Conservation (phyloP, 1,140 invertebrate genomes). For the Lasaia peninsularis region DNA sequence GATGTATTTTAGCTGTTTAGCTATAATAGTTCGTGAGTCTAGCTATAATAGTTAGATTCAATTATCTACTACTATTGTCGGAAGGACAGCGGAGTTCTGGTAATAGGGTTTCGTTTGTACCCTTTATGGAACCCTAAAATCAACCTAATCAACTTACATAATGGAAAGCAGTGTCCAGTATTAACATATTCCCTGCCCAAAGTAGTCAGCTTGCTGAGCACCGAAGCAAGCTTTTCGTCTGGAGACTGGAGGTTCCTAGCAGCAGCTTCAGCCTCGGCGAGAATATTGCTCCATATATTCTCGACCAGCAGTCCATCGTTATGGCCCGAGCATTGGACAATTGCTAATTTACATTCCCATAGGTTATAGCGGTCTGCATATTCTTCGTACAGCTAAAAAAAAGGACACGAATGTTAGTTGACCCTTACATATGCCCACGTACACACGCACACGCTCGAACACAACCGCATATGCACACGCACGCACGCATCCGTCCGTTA, state of each 20-base stretch:
- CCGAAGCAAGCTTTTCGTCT: conserved; percentile 81
- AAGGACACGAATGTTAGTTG: not conserved
- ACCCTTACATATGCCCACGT: too few species aligned
- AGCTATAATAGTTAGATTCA: too few species aligned
- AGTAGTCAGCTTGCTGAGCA: conserved; percentile 85
- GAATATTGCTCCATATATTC: conserved; percentile 88
- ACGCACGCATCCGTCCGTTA: too few species aligned
- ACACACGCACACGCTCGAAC: too few species aligned
- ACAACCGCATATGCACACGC: too few species aligned
- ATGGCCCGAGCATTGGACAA: conserved; percentile 90
- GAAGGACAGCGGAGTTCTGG: too few species aligned
- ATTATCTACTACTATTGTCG: too few species aligned
- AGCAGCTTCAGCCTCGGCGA: conserved; percentile 76
- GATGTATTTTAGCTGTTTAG: too few species aligned
- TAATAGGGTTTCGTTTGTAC: not conserved
- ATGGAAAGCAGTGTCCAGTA: conserved; percentile 86
- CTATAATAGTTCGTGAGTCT: too few species aligned
- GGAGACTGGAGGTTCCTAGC: conserved; percentile 54
- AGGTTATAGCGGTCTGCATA: conserved; percentile 89
- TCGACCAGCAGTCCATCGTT: conserved; percentile 87
- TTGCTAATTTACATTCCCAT: conserved; percentile 91
- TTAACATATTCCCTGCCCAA: conserved; percentile 85
- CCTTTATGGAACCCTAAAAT: not conserved
- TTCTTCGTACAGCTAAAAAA: conserved; percentile 86
- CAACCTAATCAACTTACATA: conserved; percentile 73